Conservation (phyloP, 2,113 vertebrate genomes). For the Pampusana beccarii region DNA sequence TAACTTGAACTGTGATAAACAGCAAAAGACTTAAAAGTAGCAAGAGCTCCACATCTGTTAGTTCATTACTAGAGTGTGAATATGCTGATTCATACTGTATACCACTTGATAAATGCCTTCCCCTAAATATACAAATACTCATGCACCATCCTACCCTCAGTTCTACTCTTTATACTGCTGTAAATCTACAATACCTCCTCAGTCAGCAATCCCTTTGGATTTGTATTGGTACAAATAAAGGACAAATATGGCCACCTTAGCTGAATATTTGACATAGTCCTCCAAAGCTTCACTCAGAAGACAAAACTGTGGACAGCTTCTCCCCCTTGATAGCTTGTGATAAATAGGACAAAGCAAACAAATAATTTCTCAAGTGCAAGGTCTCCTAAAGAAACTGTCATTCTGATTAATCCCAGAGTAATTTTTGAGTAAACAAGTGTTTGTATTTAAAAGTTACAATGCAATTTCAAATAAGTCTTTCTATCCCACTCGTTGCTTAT, state of each 20-base stretch:
- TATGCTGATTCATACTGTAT: not conserved
- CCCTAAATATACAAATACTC: not conserved
- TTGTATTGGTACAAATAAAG: not conserved
- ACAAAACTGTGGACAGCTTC: not conserved
- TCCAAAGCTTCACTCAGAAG: not conserved
- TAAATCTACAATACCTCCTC: not conserved
- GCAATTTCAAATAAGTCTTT: not conserved
- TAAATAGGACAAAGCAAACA: not conserved
- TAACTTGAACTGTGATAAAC: not conserved
- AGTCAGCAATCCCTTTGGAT: not conserved
- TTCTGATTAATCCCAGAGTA: not conserved
- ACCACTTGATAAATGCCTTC: not conserved
- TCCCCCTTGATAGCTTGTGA: not conserved
- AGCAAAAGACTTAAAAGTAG: not conserved
- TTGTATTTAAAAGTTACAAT: conserved; percentile 27
- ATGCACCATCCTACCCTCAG: not conserved
- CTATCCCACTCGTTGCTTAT: not conserved
- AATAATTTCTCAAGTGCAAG: not conserved
- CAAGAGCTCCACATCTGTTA: not conserved
- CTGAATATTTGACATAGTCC: not conserved
- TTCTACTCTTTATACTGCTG: not conserved
- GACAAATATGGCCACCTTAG: not conserved
- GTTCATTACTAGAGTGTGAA: not conserved
- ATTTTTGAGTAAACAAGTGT: conserved; percentile 7
- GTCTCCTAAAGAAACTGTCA: not conserved